Percentiles rank a stretch among this genome's conserved stretches.
Evolutionary conservation across 1,140 invertebrate genomes (phyloP).

Genomic region (Trissolcus basalis): DNA sequence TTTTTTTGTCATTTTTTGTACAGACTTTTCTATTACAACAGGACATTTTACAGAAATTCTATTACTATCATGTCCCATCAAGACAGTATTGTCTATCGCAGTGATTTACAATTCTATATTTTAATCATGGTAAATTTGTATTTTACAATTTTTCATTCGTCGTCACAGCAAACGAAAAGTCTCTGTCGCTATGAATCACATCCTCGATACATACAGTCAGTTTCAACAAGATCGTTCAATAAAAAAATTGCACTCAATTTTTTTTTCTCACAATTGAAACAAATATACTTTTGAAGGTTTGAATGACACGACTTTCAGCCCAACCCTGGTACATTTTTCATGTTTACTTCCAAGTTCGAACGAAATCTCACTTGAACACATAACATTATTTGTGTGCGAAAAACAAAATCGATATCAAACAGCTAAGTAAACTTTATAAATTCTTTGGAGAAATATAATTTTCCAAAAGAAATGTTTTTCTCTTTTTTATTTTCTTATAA

Average conservation of each 20-base stretch:
- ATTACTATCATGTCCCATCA: conserved; percentile 43
- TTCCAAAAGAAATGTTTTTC: too few relatives aligned
- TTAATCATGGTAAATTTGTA: conserved; percentile 26
- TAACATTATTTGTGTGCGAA: not conserved
- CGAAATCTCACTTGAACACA: conserved; percentile 8
- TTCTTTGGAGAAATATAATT: not conserved
- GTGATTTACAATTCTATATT: conserved; percentile 57
- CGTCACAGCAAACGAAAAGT: conserved; percentile 1
- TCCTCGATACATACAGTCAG: too few relatives aligned
- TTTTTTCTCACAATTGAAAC: not conserved
- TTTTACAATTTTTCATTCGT: not conserved
- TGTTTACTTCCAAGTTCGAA: not conserved
- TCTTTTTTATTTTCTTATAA: too few relatives aligned
- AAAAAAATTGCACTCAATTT: not conserved
- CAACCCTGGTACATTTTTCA: conserved; percentile 3
- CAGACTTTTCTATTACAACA: conserved; percentile 37
- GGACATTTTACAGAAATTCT: conserved; percentile 48
- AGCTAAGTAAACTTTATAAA: not conserved
- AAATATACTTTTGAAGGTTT: too few relatives aligned
- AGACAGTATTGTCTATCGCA: conserved; percentile 71
- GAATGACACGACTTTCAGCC: too few relatives aligned
- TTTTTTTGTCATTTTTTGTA: conserved; percentile 8
- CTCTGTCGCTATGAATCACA: conserved; percentile 8
- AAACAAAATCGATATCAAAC: too few relatives aligned
- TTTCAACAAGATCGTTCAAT: too few relatives aligned